These are phyloP conservation scores for Clistopyga incitator DNA, from an alignment of 2,888 invertebrate genomes.

Conservation along the genomic window DNA sequence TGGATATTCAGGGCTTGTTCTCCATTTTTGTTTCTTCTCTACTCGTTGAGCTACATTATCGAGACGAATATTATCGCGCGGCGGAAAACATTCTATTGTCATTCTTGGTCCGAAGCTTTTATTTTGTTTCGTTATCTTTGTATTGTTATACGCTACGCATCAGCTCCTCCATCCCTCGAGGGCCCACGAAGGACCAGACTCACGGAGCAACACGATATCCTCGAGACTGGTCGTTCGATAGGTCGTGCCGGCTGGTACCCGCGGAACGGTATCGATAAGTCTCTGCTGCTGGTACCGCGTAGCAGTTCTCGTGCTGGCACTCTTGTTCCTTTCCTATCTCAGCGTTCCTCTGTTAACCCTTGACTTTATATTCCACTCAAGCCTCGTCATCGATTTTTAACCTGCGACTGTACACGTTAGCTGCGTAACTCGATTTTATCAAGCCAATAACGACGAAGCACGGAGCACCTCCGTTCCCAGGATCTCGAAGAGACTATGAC, in stretches of 20 bases:
- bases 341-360: slow-evolving; percentile 19
- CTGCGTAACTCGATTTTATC: not conserved
- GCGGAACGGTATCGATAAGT: slow-evolving; percentile 62
- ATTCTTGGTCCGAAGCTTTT: slow-evolving; percentile 6
- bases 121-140: not conserved
- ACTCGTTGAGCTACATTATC: not conserved
- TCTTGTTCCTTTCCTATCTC: slow-evolving; percentile 50
- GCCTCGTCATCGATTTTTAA: slow-evolving; percentile 34
- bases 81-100: slow-evolving; percentile 18
- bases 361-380: slow-evolving; percentile 41
- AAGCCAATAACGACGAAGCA: slow-evolving; percentile 2
- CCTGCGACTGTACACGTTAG: not conserved
- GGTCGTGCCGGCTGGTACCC: slow-evolving; percentile 72
- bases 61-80: not conserved
- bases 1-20: slow-evolving; percentile 5
- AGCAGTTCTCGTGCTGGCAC: slow-evolving; percentile 50
- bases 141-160: not conserved
- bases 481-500: not conserved
- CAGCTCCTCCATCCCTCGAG: slow-evolving; percentile 16
- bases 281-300: slow-evolving; percentile 53
- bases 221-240: slow-evolving; percentile 69
- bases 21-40: slow-evolving; percentile 3
- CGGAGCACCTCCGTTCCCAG: not conserved
- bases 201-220: slow-evolving; percentile 59
- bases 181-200: slow-evolving; percentile 53